Percentiles rank a stretch among this genome's conserved stretches.
Evolutionary conservation across 1,140 invertebrate genomes (phyloP).

Genomic region (Diorhabda carinulata): DNA sequence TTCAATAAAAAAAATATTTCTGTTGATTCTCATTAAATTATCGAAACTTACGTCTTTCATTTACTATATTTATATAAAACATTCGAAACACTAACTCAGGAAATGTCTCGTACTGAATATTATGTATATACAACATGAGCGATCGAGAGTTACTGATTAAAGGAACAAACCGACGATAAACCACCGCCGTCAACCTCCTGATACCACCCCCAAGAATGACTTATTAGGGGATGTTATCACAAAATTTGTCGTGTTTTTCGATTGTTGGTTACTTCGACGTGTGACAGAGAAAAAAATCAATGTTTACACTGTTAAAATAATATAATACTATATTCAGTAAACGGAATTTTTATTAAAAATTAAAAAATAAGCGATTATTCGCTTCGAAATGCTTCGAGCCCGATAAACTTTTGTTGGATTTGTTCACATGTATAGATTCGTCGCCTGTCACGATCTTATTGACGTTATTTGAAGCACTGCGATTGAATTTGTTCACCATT

Average conservation of each 20-base stretch:
- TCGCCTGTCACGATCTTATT: too few species aligned
- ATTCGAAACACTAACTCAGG: not conserved
- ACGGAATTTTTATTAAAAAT: too few species aligned
- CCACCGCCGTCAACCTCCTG: not conserved
- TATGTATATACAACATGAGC: not conserved
- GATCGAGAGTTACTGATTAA: slow-evolving; percentile 11
- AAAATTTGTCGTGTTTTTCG: not conserved
- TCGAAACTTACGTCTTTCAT: not conserved
- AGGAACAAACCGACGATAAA: slow-evolving; percentile 13
- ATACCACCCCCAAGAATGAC: not conserved
- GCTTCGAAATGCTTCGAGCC: too few species aligned
- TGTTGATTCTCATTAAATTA: not conserved
- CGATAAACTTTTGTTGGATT: too few species aligned
- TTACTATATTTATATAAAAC: not conserved
- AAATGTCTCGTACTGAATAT: not conserved
- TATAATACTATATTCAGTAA: too few species aligned
- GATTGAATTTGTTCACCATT: too few species aligned
- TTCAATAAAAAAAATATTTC: not conserved
- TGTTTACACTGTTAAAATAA: too few species aligned
- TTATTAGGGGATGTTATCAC: not conserved
- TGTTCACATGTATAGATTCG: too few species aligned
- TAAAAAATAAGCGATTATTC: too few species aligned
- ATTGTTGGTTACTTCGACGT: not conserved
- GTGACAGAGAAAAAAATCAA: too few species aligned
- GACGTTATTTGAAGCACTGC: too few species aligned